Conservation (phyloP, 2,888 invertebrate species). For the Apamea monoglypha region DNA sequence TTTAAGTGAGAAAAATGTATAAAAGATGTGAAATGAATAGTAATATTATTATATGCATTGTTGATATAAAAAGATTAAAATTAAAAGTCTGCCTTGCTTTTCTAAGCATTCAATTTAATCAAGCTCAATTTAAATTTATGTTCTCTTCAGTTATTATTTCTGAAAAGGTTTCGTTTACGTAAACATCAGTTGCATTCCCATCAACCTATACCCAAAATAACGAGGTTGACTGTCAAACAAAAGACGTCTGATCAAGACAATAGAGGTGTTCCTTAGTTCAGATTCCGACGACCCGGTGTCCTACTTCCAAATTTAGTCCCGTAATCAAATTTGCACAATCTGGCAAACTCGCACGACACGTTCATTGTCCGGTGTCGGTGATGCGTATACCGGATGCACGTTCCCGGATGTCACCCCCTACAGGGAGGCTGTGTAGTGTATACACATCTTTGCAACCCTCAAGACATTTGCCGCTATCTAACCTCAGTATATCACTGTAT, state of each 20-base stretch:
- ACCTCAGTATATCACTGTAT: slow-evolving; percentile 40
- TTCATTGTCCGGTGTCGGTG: slow-evolving; percentile 67
- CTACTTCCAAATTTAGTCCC: slow-evolving; percentile 60
- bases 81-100: not conserved
- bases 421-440: slow-evolving; percentile 47
- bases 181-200: not conserved
- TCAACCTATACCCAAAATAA: not conserved
- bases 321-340: slow-evolving; percentile 69
- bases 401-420: slow-evolving; percentile 65
- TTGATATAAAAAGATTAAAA: too few species aligned
- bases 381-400: slow-evolving; percentile 67
- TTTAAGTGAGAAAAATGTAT: not conserved
- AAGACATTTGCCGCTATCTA: slow-evolving; percentile 67
- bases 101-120: not conserved
- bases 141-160: not conserved
- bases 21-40: not conserved
- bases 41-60: too few species aligned
- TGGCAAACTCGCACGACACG: slow-evolving; percentile 58
- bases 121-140: too few species aligned
- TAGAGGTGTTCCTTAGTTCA: slow-evolving; percentile 30
- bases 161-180: not conserved
- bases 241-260: slow-evolving; percentile 46
- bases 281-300: slow-evolving; percentile 44
- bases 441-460: slow-evolving; percentile 56
- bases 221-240: slow-evolving; percentile 15